phyloP scores from a whole-genome alignment of 2,113 vertebrate genomes.

The Scortum barcoo region DNA sequence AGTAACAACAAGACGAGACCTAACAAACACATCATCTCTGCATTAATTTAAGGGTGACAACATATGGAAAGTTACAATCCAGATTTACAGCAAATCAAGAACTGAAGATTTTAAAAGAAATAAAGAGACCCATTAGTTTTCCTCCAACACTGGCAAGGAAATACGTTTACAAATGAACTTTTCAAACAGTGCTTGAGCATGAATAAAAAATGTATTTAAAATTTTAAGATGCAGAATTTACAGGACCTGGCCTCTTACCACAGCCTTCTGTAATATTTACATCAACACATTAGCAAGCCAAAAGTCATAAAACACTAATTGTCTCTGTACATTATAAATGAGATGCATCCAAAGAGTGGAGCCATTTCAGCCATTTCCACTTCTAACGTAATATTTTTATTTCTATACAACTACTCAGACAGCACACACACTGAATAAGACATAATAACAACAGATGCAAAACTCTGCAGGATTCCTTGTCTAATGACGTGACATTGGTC shows the following conservation, averaged over 20 bases:
- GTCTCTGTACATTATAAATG: conserved; percentile 40
- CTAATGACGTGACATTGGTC: conserved; percentile 38
- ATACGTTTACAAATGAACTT: not conserved
- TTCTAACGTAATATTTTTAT: not conserved
- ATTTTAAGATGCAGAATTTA: not conserved
- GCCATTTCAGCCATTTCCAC: conserved; percentile 19
- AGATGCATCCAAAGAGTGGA: not conserved
- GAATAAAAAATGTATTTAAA: not conserved
- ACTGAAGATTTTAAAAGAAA: not conserved
- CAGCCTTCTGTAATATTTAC: conserved; percentile 39
- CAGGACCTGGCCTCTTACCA: conserved; percentile 1
- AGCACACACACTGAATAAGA: conserved; percentile 18
- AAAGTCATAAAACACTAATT: conserved; percentile 28
- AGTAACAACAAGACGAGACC: not conserved
- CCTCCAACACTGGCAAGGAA: not conserved
- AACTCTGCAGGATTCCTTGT: conserved; percentile 59
- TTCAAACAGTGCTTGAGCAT: not conserved
- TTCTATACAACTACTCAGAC: conserved; percentile 5
- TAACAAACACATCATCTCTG: not conserved
- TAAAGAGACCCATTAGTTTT: too few relatives aligned
- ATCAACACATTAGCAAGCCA: conserved; percentile 31
- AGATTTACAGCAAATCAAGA: not conserved
- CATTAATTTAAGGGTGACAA: not conserved
- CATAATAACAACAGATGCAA: conserved; percentile 60
- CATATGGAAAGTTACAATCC: not conserved